Base-by-base conservation (phyloP, 92 coral and sea anemone species). In the Hydrozoanthus gracilis region DNA sequence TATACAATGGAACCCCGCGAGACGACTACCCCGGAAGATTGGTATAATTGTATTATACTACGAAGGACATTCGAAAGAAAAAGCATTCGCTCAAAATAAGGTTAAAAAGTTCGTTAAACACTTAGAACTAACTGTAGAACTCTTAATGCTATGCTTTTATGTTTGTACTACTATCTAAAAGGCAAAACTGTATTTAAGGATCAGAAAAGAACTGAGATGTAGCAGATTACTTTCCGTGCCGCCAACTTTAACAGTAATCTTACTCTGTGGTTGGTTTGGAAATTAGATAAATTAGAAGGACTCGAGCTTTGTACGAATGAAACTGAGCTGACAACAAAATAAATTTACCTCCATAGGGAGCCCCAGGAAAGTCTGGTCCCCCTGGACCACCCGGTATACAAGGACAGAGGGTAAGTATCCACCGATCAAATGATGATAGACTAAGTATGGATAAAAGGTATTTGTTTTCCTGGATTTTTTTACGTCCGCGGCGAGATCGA, bases 301-400 rank as follows among this genome's bases (percentile, higher is more conserved):
- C 39, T 27, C 39, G 39, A 27, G 39, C 39, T 27, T 27, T 27
- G 2, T 27, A 27, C 39, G 39, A 27, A 27, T 27, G 39, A 27
- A 27, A 27, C 39, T 27, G 0, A 5, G 51, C 17, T 73, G 16
- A 9, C 39, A 68, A 68, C 18, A 16, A 48, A 44, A 48, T 4
- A 35, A 12, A 16, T 17, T 16, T 46, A 44, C 73, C 10, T 65
- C 13, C 9, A 47, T 60, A 80, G 85, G 85, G 85, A 62, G 46
- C 85, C 6, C 85, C 20, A 48, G 85, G 85, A 65, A 80, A 80
- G 14, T n/a, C 14, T 62, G 85, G 74, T 6, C 74, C 85, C 13
- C 73, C 74, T 9, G 85, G 85, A 18, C 85, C 74, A 3, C 61
- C 74, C 3, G 85, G 85, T 64, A 65, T 80, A 58, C 73, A 20